Evolutionary conservation across 92 coral and sea anemone species (phyloP).

Genomic region (Micromussa lordhowensis): DNA sequence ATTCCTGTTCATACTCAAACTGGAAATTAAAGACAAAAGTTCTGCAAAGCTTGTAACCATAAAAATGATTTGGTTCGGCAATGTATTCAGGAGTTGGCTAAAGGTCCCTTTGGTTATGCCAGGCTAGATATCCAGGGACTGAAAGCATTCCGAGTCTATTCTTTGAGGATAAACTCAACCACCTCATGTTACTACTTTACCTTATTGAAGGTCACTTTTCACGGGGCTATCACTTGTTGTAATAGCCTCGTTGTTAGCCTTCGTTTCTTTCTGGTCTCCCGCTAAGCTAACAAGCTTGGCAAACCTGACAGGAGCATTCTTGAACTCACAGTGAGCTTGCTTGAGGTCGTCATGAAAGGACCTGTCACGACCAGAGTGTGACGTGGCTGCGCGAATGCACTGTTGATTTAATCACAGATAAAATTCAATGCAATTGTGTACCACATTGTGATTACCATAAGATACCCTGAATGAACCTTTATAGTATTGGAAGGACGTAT

Average conservation of each 20-base stretch:
- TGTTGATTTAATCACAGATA: not conserved
- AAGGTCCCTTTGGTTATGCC: no score
- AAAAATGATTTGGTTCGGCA: no score
- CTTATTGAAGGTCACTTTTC: not conserved
- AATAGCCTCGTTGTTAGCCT: not conserved
- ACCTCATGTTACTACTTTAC: not conserved
- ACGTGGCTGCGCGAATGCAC: conserved; percentile 39
- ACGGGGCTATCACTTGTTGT: conserved; percentile 12
- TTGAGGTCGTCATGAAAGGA: conserved; percentile 40
- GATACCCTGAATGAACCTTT: not conserved
- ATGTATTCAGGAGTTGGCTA: no score
- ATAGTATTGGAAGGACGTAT: not conserved
- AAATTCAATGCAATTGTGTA: not conserved
- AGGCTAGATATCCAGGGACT: no score
- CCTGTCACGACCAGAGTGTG: conserved; percentile 23
- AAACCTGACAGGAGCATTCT: conserved; percentile 9
- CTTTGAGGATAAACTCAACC: not conserved
- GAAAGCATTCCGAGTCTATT: no score
- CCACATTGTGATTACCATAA: not conserved
- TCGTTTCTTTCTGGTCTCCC: conserved; percentile 15
- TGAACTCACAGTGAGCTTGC: conserved; percentile 25
- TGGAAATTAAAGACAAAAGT: no score
- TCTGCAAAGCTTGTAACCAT: no score
- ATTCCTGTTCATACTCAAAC: no score
- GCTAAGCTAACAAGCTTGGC: conserved; percentile 27